Conservation (phyloP, 2,113 vertebrate species). For the Sialia sialis region DNA sequence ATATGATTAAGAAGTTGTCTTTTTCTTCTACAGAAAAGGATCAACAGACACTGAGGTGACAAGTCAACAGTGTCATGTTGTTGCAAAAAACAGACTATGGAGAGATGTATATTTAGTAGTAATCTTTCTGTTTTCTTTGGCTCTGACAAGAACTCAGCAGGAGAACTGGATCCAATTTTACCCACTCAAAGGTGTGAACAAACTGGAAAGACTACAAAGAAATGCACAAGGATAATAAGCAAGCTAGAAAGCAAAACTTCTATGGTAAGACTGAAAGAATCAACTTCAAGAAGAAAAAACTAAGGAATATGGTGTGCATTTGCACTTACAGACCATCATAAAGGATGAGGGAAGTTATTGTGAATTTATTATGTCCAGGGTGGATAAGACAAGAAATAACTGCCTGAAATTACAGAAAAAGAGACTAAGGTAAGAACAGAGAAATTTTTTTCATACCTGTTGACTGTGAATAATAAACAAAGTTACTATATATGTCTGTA, state of each 20-base stretch:
- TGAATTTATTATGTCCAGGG: neutral
- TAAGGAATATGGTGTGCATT: neutral
- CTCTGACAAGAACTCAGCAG: neutral
- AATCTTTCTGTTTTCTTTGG: constrained; percentile 32
- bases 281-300: neutral
- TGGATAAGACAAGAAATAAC: neutral
- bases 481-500: neutral
- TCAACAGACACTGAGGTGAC: neutral
- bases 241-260: neutral
- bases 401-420: neutral
- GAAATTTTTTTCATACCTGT: neutral
- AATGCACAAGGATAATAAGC: neutral
- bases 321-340: neutral
- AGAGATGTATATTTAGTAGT: neutral
- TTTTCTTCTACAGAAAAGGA: neutral
- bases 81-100: neutral
- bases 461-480: neutral
- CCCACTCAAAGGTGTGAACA: neutral
- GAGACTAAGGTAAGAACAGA: neutral
- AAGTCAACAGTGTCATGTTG: neutral
- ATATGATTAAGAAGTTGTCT: neutral
- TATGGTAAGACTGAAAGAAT: neutral
- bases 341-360: neutral
- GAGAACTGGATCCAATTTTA: constrained; percentile 9
- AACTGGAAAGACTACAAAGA: neutral